Conservation (phyloP, 2,888 invertebrate species). For the Gastracanthus pulcherrimus region DNA sequence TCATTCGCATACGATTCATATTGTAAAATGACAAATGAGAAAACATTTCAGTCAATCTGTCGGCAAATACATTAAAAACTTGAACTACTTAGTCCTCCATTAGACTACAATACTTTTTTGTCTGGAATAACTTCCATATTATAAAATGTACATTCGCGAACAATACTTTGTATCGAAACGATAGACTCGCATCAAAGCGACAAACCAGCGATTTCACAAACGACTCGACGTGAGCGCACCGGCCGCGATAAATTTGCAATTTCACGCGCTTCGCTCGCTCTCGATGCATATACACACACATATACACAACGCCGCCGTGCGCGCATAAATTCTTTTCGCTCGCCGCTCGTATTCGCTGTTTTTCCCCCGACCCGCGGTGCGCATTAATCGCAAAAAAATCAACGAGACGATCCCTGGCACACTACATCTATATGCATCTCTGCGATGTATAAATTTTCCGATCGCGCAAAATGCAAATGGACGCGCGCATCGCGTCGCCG, state of each 20-base stretch:
- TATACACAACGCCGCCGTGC: too few relatives aligned
- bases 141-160: neutral
- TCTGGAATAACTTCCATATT: too few relatives aligned
- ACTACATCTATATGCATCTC: neutral
- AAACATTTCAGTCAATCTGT: too few relatives aligned
- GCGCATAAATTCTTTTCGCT: neutral
- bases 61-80: too few relatives aligned
- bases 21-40: neutral
- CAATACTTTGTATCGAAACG: slow-evolving; percentile 6
- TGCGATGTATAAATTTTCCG: neutral
- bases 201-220: neutral
- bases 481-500: neutral
- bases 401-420: neutral
- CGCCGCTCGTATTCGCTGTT: neutral
- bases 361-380: neutral
- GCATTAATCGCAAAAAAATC: slow-evolving; percentile 8
- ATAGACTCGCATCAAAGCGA: neutral
- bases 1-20: too few relatives aligned
- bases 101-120: too few relatives aligned
- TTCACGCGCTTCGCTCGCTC: slow-evolving; percentile 13
- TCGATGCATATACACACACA: too few relatives aligned
- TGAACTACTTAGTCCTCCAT: too few relatives aligned
- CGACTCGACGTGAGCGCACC: neutral
- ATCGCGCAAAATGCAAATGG: neutral
- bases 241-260: slow-evolving; percentile 31